A percentile compares a stretch with the other conserved stretches of the same genome.
Conservation (phyloP, 2,888 invertebrate species). For the Dolomedes plantarius region DNA sequence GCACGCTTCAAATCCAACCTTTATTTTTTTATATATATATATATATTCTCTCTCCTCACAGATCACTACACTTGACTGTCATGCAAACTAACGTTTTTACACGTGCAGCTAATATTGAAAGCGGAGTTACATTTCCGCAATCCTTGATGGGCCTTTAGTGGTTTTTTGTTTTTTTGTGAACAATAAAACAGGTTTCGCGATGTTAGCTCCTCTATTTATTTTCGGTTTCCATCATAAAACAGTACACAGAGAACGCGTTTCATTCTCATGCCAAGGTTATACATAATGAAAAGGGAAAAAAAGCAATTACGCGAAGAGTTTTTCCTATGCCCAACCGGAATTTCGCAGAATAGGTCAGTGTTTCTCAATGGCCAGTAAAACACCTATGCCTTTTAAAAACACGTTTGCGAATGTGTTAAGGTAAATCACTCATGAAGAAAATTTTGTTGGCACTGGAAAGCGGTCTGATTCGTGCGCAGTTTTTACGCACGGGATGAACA, state of each 20-base stretch:
- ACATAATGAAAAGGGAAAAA: background rate
- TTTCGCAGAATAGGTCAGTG: background rate
- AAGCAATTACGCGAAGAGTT: background rate
- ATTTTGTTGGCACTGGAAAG: too few species aligned
- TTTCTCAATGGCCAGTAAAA: too few species aligned
- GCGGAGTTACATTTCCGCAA: background rate
- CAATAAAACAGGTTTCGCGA: background rate
- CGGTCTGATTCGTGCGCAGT: too few species aligned
- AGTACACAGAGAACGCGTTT: background rate
- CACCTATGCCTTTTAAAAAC: too few species aligned
- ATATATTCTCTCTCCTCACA: too few species aligned
- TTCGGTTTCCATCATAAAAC: background rate
- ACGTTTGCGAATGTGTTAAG: too few species aligned
- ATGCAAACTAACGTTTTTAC: background rate
- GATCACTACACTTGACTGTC: background rate
- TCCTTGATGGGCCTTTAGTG: background rate
- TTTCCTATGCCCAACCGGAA: background rate
- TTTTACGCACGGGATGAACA: too few species aligned
- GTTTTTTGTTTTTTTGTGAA: background rate
- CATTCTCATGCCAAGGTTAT: background rate
- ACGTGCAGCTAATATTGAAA: background rate
- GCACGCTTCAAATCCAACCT: background rate
- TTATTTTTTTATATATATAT: background rate
- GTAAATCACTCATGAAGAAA: too few species aligned
- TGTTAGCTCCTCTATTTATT: background rate